Percentiles rank a stretch among this genome's conserved stretches.
phyloP scores from a whole-genome alignment of 2,888 invertebrate species.

The Volucella inflata region DNA sequence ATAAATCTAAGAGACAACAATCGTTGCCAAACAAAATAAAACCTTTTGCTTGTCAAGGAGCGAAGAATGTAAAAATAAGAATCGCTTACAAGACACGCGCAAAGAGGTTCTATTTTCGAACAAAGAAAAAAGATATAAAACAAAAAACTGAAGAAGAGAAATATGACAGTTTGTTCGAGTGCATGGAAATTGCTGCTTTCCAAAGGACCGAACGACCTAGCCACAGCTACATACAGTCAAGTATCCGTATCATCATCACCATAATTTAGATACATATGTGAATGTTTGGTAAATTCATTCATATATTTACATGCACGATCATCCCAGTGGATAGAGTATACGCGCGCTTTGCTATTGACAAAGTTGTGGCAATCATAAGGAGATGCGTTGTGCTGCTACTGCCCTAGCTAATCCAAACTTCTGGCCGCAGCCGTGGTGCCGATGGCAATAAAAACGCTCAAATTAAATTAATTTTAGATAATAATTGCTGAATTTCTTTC shows the following conservation, averaged over 20 bases:
- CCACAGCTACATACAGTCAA: background rate
- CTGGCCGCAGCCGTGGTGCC: background rate
- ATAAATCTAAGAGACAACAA: slow-evolving; percentile 35
- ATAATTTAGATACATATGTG: no score
- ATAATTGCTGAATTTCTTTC: slow-evolving; percentile 47
- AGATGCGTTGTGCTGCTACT: background rate
- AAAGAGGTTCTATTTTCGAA: slow-evolving; percentile 37
- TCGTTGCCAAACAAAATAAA: slow-evolving; percentile 47
- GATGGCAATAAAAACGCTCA: slow-evolving; percentile 48
- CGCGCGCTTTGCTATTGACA: slow-evolving; percentile 1
- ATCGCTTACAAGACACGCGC: background rate
- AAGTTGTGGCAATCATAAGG: slow-evolving; percentile 26
- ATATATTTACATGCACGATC: slow-evolving; percentile 12
- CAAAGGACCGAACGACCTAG: background rate
- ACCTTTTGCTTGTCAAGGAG: slow-evolving; percentile 21
- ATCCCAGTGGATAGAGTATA: background rate
- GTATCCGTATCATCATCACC: no score
- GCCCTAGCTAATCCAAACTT: no score
- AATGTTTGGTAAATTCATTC: slow-evolving; percentile 18
- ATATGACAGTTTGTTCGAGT: slow-evolving; percentile 21
- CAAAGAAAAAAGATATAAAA: background rate
- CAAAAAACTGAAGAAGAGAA: background rate
- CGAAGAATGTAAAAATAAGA: slow-evolving; percentile 30
- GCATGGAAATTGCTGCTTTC: slow-evolving; percentile 26
- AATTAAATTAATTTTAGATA: slow-evolving; percentile 51